A percentile compares a stretch with the other conserved stretches of the same genome.
Conservation (phyloP, 2,113 vertebrate species). For the Daphoenositta chrysoptera region DNA sequence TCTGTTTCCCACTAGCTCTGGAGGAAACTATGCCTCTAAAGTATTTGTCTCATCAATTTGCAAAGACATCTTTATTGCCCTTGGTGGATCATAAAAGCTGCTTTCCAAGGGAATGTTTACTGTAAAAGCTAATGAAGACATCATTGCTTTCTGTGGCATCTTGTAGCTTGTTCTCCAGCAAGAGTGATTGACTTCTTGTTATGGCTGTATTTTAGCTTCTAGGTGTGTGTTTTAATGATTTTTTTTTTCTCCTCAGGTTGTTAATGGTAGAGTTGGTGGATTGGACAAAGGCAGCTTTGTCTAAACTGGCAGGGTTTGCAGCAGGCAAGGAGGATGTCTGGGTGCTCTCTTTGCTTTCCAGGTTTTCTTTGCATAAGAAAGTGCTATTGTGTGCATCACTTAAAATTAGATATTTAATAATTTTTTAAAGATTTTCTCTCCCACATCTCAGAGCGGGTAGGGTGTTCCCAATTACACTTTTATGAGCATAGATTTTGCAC, state of each 20-base stretch:
- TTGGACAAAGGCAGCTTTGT: not conserved
- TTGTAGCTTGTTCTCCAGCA: not conserved
- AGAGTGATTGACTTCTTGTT: slow-evolving; percentile 6
- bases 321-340: not conserved
- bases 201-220: not conserved
- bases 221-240: slow-evolving; percentile 8
- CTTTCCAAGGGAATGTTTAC: slow-evolving; percentile 30
- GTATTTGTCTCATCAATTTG: slow-evolving; percentile 48
- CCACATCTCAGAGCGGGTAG: not conserved
- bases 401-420: not conserved
- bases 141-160: not conserved
- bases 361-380: not conserved
- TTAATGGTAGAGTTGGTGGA: not conserved
- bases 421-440: not conserved
- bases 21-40: not conserved
- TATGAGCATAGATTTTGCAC: slow-evolving; percentile 59
- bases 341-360: not conserved
- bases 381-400: not conserved
- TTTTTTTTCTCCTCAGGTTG: not conserved
- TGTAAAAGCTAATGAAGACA: slow-evolving; percentile 52
- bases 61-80: slow-evolving; percentile 41
- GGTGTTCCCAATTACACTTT: slow-evolving; percentile 47
- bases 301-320: not conserved
- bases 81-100: slow-evolving; percentile 9
- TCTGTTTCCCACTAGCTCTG: not conserved